Base-by-base conservation (phyloP, 2,113 vertebrate species). In the Ivindomyrus marchei region DNA sequence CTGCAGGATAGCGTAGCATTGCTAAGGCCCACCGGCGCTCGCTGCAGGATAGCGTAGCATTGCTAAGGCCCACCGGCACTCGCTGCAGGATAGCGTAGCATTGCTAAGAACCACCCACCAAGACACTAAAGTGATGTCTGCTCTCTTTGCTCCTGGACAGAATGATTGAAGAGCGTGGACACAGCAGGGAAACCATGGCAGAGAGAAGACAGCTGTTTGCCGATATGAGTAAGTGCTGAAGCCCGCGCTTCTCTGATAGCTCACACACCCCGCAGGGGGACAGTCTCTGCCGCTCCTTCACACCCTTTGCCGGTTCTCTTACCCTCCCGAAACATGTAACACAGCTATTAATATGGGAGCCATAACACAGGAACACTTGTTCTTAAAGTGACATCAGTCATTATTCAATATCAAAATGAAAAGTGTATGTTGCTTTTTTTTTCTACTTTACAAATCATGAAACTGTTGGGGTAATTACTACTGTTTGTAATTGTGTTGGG, bases 181-280 rank as follows among this genome's bases (percentile, higher is more conserved):
- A 95, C 95, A 97, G 96, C 94, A 96, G 96, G 94, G 96, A 97
- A 96, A 98, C 95, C 97, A 99, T 99, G 98, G 98, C 98, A 95
- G 98, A 99, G 94, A 97, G 98, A 97, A 97, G 98, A 96, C 98
- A 99, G 96, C 97, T 99, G 95, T 99, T 99, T 97, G 98, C 98
- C 93, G 98, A 99, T 95, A 99, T 99, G 98, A 97, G 98, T 99
- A 96, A 98, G 98, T 98, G 93, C 91, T 93, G 56, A 58, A 45
- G 77, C 7, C 39, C 42, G 2, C 9, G 19, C 21, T 19, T 3
- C 83, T 21, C 46, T 83, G 47, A 39, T 39, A 24, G 52, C 50
- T 77, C 36, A 15, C 6, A 85, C 90, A 56, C 88, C 56, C 90
- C 89, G 66, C 85, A 3, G 7, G 13, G 24, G 91, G 89, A 93